Conservation (phyloP, 2,113 vertebrate species). For the Callopanchax toddi region DNA sequence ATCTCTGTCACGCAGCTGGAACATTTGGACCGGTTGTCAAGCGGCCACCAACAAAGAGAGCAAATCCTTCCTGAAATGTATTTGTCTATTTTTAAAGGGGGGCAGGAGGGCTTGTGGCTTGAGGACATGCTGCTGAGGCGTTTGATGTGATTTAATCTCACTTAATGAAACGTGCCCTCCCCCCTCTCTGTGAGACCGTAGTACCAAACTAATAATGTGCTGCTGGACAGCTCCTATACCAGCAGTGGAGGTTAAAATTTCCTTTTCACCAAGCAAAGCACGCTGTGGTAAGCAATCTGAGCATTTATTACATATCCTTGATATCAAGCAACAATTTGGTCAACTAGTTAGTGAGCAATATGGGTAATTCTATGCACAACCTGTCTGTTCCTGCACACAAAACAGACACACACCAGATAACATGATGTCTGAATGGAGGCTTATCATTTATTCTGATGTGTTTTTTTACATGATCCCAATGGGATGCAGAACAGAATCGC, state of each 20-base stretch:
- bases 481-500: too few relatives aligned
- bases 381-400: too few relatives aligned
- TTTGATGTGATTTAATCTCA: constrained; percentile 77
- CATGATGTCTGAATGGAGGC: too few relatives aligned
- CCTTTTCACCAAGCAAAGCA: constrained; percentile 34
- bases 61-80: constrained; percentile 69
- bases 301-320: too few relatives aligned
- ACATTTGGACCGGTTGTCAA: constrained; percentile 71
- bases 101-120: constrained; percentile 33
- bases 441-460: too few relatives aligned
- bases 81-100: constrained; percentile 69
- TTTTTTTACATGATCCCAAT: too few relatives aligned
- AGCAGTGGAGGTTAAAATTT: constrained; percentile 53
- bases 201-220: constrained; percentile 54
- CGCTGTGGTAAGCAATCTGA: too few relatives aligned
- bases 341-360: too few relatives aligned
- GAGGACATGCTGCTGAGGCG: constrained; percentile 55
- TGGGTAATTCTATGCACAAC: too few relatives aligned
- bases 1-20: constrained; percentile 46
- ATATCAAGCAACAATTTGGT: too few relatives aligned
- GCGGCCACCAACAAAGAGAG: constrained; percentile 63
- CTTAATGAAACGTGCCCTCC: constrained; percentile 67
- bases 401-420: too few relatives aligned
- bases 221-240: constrained; percentile 50
- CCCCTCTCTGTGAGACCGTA: constrained; percentile 29